phyloP scores from a whole-genome alignment of 2,797 vertebrate genomes.

The Tauraco hartlaubi region DNA sequence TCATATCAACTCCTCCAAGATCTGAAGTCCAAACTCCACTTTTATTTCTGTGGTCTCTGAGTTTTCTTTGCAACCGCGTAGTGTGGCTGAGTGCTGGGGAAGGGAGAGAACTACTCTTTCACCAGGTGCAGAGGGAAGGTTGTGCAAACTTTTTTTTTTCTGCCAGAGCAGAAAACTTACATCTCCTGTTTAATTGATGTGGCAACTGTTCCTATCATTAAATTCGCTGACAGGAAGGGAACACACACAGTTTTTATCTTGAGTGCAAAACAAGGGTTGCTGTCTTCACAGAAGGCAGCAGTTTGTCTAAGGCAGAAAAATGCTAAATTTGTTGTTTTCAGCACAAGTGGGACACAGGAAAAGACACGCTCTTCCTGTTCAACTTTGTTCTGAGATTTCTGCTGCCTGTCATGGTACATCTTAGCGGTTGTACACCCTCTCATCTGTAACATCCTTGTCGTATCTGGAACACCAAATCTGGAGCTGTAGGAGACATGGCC shows the following conservation, averaged over 20 bases:
- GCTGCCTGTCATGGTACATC: not conserved
- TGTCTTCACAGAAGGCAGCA: not conserved
- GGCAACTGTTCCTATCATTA: not conserved
- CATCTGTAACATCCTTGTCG: fast-evolving
- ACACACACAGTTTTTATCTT: not conserved
- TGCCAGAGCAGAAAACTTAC: not conserved
- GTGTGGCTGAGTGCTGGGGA: too few relatives aligned
- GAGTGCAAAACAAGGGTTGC: not conserved
- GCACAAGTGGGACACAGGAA: not conserved
- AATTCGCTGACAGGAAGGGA: not conserved
- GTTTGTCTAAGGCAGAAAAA: not conserved
- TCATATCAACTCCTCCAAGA: not conserved
- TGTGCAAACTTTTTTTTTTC: not conserved
- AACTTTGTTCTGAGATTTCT: not conserved
- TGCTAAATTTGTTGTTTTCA: not conserved
- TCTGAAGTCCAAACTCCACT: not conserved
- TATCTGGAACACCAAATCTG: not conserved
- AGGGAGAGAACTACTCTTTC: too few relatives aligned
- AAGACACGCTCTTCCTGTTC: not conserved
- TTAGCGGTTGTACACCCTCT: not conserved
- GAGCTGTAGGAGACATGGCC: not conserved
- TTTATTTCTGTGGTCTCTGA: not conserved
- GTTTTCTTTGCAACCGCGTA: too few relatives aligned
- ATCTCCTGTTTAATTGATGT: not conserved
- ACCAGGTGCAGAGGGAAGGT: too few relatives aligned